Conservation (phyloP, 1,140 invertebrate genomes). For the Eumaeus atala region DNA sequence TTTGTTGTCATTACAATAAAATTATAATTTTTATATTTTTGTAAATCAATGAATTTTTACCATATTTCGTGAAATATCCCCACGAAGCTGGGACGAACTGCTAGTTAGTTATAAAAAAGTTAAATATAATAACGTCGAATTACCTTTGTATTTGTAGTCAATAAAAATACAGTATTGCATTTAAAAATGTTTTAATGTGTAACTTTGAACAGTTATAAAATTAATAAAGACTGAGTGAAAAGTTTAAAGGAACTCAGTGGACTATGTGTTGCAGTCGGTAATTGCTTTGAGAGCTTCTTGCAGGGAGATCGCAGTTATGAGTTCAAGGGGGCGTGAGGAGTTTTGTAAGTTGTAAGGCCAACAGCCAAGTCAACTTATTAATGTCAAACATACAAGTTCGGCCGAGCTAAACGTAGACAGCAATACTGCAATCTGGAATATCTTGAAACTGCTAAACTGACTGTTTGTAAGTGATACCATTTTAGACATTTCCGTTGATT, state of each 20-base stretch:
- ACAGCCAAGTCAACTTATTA: constrained; percentile 44
- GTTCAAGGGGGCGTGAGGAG: constrained; percentile 42
- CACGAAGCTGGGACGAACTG: no score
- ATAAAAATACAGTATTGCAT: not conserved
- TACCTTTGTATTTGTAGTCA: not conserved
- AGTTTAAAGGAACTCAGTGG: constrained; percentile 22
- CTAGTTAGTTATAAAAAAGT: no score
- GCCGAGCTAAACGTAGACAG: constrained; percentile 25
- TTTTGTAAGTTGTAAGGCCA: constrained; percentile 37
- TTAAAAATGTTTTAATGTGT: not conserved
- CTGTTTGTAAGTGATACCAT: no score
- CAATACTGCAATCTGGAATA: no score
- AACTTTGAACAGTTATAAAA: constrained; percentile 14
- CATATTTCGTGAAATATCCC: no score
- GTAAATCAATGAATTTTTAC: no score
- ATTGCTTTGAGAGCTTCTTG: constrained; percentile 43
- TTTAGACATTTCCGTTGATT: no score
- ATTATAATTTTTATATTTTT: no score
- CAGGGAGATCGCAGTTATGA: constrained; percentile 36
- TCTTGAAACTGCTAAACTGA: no score
- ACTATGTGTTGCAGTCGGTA: constrained; percentile 23
- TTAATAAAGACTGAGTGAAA: constrained; percentile 18
- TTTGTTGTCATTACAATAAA: no score
- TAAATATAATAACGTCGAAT: not conserved
- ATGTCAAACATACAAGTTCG: constrained; percentile 36